Conservation (phyloP, 2,797 vertebrate species). For the Anableps anableps region DNA sequence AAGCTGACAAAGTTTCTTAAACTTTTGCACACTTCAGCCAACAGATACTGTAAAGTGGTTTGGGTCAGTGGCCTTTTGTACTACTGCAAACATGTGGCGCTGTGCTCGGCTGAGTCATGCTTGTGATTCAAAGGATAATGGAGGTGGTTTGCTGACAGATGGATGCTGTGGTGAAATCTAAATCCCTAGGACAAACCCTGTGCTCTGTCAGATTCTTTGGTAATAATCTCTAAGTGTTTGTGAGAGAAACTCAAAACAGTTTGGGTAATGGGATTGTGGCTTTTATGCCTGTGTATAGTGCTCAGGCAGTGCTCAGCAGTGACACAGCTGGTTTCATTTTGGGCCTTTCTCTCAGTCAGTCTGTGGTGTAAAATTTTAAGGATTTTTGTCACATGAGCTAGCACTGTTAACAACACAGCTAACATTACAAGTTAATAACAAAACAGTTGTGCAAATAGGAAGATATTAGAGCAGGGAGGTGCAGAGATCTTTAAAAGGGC, state of each 20-base stretch:
- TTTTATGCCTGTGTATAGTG: constrained; percentile 57
- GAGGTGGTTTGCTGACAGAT: constrained; percentile 76
- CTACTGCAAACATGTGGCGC: constrained; percentile 71
- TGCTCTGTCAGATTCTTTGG: constrained; percentile 67
- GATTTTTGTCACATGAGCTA: constrained; percentile 60
- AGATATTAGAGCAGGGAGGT: background rate
- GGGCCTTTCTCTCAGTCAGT: constrained; percentile 58
- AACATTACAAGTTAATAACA: constrained; percentile 40
- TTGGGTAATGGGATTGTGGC: constrained; percentile 63
- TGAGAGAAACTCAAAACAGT: constrained; percentile 70
- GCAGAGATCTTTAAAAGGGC: background rate
- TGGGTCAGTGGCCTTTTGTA: constrained; percentile 51
- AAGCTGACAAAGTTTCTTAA: constrained; percentile 72
- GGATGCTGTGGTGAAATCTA: constrained; percentile 76
- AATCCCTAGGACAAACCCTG: constrained; percentile 68
- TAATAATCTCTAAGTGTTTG: constrained; percentile 72
- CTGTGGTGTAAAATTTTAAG: constrained; percentile 74
- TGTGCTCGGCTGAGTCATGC: constrained; percentile 63
- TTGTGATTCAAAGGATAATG: constrained; percentile 70
- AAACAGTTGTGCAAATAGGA: background rate
- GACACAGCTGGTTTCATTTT: constrained; percentile 84
- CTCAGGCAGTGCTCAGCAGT: constrained; percentile 78
- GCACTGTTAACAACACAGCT: constrained; percentile 43
- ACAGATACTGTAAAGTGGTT: constrained; percentile 66
- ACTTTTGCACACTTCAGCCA: constrained; percentile 70